These are phyloP conservation scores for Ostrea edulis DNA, from an alignment of 1,140 invertebrate genomes.

Conservation along the genomic window DNA sequence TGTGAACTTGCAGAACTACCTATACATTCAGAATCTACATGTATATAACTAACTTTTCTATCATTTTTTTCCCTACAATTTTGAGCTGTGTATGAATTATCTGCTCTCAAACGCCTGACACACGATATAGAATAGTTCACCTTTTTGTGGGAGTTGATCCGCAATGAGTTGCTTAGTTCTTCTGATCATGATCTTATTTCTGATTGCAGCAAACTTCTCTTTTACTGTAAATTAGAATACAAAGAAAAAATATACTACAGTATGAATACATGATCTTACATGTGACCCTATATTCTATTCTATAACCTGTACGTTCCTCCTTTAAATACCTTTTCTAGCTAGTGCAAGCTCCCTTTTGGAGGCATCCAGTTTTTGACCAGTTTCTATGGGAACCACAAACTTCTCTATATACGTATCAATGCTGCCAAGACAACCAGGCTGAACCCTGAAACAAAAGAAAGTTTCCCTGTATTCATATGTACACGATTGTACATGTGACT, in stretches of 20 bases:
- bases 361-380: constrained; percentile 74
- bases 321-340: constrained; percentile 73
- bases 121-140: constrained; percentile 53
- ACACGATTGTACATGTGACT: too few relatives aligned
- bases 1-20: too few relatives aligned
- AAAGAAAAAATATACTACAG: neutral
- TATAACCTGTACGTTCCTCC: neutral
- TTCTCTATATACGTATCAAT: constrained; percentile 65
- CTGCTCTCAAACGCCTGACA: neutral
- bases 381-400: constrained; percentile 71
- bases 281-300: neutral
- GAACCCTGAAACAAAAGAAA: constrained; percentile 68
- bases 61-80: too few relatives aligned
- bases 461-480: too few relatives aligned
- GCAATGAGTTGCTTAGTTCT: constrained; percentile 75
- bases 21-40: too few relatives aligned
- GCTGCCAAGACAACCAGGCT: constrained; percentile 72
- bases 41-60: neutral
- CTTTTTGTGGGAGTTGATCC: constrained; percentile 76
- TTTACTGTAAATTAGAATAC: constrained; percentile 65
- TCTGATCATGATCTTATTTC: constrained; percentile 72
- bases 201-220: constrained; percentile 68
- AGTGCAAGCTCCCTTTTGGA: constrained; percentile 76
- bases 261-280: neutral
- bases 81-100: neutral